Percentiles rank a stretch among this genome's conserved stretches.
phyloP scores from a whole-genome alignment of 2,797 vertebrate genomes.

The Gobio occitaniae region DNA sequence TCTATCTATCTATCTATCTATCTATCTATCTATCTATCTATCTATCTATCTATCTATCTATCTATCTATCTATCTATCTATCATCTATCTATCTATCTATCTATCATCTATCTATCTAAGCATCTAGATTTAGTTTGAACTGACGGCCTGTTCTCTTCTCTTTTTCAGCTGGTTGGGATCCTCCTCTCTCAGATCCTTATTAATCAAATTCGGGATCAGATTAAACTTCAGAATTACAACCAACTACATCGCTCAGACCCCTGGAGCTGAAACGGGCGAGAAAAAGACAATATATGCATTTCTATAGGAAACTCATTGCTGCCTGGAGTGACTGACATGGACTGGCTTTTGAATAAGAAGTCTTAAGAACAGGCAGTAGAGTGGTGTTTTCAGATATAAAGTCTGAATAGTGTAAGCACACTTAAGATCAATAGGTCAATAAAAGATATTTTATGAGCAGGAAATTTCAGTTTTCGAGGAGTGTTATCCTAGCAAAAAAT shows the following conservation, averaged over 20 bases:
- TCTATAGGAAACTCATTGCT: constrained; percentile 7
- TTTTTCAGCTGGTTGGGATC: constrained; percentile 89
- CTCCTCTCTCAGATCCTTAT: constrained; percentile 90
- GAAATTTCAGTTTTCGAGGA: not conserved
- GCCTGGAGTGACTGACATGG: not conserved
- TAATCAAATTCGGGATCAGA: constrained; percentile 91
- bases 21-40: no score
- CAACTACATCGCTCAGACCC: constrained; percentile 83
- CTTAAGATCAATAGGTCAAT: constrained; percentile 18
- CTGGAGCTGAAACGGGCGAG: constrained; percentile 78
- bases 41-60: no score
- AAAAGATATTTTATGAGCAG: not conserved
- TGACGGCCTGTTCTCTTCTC: constrained; percentile 28
- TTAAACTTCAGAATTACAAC: constrained; percentile 90
- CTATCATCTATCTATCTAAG: no score
- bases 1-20: no score
- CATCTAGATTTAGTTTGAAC: not conserved
- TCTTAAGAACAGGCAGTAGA: not conserved
- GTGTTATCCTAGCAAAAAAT: not conserved
- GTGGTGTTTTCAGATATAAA: not conserved
- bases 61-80: no score
- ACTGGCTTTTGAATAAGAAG: not conserved
- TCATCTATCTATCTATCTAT: no score
- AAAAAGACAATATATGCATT: not conserved
- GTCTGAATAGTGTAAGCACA: not conserved